Base-by-base conservation (phyloP, 1,140 invertebrate species). In the Sesamia nonagrioides region DNA sequence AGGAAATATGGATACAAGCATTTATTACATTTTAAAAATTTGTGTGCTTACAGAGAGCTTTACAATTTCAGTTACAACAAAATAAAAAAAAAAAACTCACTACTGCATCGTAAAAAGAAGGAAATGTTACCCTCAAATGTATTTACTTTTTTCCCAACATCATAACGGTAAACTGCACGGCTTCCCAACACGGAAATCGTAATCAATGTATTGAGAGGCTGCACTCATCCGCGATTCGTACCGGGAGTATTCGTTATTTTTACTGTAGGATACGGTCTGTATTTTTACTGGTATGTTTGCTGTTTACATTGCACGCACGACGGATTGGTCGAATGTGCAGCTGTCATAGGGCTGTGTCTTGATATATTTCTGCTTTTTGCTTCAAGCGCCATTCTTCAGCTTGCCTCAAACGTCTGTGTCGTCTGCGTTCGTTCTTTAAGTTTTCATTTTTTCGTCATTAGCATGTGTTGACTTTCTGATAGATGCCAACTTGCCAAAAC, bases 261-360 rank as follows among this genome's bases (percentile, higher is more conserved):
- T 75, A 63, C 52, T 56, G 63, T 74, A 72, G 50, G 35, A 77
- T 63, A 45, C 54, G n/a, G 21, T 71, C 68, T 77, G 75, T 80
- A 81, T 81, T 84, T 86, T 84, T 86, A 79, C 81, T 50, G 52
- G 56, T 82, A 78, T 82, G 80, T 82, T 84, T 81, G 81, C 80
- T 82, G 72, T 86, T 86, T 84, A 81, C 84, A 82, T 45, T 76
- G 79, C 75, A 82, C 82, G 77, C 82, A 75, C 73, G 71, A 69
- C 17, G 71, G 69, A 81, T 79, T 82, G 81, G 77, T 81, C 74
- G 69, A 68, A 77, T 54, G 48, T 76, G 61, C 61, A 77, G 68
- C 37, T 0, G 17, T 45, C 35, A 4, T 77, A 77, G 74, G 74
- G 60, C n/a, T 77, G 61, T 37, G 17, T n/a, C 45, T 35, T 18